Evolutionary conservation across 2,888 invertebrate species (phyloP), one percentile per base, ranked within the genome.

Genomic region (Polyploca ridens): DNA sequence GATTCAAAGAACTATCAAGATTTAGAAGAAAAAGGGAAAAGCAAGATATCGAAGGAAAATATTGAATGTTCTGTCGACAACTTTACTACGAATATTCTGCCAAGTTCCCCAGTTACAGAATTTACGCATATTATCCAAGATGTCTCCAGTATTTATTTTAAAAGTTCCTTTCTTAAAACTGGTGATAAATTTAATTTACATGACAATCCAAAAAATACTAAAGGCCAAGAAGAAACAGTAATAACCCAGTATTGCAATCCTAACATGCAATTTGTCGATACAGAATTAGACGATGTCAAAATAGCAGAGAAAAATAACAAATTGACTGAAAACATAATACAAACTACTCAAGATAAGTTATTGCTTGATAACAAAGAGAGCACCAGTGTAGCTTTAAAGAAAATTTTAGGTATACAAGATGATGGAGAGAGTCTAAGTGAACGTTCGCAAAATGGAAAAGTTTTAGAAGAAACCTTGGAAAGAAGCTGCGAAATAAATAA

Each of bases 361-460:
- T 41, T 41, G 41, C 7, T 49, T 49, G 16, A 7, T n/a, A 16
- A 49, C 49, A 49, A 16, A 16, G 16, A 49, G 16, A 4, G 16
- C 49, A 59, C 67, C 58, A 67, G 69, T 16, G 58, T 70, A 49
- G 62, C 16, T 57, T 62, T 66, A 62, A 70, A 69, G 33, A 68
- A 69, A 57, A 58, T 63, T n/a, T 58, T 65, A 16, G 38, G 62
- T 14, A 57, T 66, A 38, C 49, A 41, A 41, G 13, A 35, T 16
- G n/a, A 41, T 38, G 3, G 59, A 41, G 41, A 62, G 5, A 33
- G 4, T 6, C 11, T 14, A 19, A 13, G 57, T 44, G 41, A 63
- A 58, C 10, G 2, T 54, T 2, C 54, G 10, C n/a, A 33, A 46
- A 46, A 46, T n/a, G 5, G 14, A 46, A n/a, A 46, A 46, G 4